Evolutionary conservation across 2,888 invertebrate genomes (phyloP).

Genomic region (Iphiclides podalirius): DNA sequence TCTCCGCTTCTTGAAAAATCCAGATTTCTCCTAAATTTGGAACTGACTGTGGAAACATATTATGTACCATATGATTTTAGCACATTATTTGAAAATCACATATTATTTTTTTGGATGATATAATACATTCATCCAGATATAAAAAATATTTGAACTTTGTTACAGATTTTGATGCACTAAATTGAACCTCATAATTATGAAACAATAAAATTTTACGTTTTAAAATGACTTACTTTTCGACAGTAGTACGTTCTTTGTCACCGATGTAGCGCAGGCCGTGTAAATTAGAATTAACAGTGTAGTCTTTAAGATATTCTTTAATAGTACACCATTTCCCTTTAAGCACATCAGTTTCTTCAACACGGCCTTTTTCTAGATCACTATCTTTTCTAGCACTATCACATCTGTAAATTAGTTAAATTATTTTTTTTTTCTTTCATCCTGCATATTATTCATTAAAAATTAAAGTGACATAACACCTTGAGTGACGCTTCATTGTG

Average conservation of each 20-base stretch:
- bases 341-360: constrained; percentile 21
- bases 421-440: background rate
- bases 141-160: too few relatives aligned
- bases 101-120: too few relatives aligned
- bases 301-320: constrained; percentile 79
- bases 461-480: constrained; percentile 27
- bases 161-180: too few relatives aligned
- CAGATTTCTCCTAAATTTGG: too few relatives aligned
- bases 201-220: too few relatives aligned
- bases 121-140: too few relatives aligned
- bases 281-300: constrained; percentile 81
- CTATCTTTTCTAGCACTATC: constrained; percentile 30
- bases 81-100: too few relatives aligned
- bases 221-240: constrained; percentile 77
- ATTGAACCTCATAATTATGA: too few relatives aligned
- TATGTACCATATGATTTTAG: too few relatives aligned
- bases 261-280: constrained; percentile 83
- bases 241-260: constrained; percentile 76
- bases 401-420: constrained; percentile 27
- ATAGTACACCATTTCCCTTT: constrained; percentile 31
- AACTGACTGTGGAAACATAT: too few relatives aligned
- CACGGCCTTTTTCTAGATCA: constrained; percentile 27
- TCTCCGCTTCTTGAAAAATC: too few relatives aligned
- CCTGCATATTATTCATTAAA: background rate
- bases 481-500: constrained; percentile 40